Evolutionary conservation across 2,113 vertebrate genomes (phyloP).

Genomic region (Xiphorhynchus elegans): DNA sequence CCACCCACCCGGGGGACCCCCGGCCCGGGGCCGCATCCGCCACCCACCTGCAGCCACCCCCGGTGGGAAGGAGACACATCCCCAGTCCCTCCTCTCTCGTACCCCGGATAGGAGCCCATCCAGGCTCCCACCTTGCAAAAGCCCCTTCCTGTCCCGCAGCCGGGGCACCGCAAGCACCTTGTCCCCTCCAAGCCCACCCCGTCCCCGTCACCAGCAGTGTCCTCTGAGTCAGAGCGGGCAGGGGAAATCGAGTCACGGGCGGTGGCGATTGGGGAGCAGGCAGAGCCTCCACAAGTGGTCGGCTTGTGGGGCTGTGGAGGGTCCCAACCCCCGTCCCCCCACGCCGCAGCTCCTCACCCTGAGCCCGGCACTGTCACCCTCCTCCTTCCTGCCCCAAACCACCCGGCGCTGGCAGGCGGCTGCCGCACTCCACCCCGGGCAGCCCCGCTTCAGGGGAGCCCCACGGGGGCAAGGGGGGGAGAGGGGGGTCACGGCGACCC

Average conservation of each 20-base stretch:
- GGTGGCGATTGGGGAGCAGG: accelerated
- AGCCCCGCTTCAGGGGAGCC: neutral
- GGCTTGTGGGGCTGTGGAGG: accelerated
- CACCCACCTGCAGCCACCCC: neutral
- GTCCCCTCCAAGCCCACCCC: neutral
- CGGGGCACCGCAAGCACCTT: neutral
- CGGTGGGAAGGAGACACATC: neutral
- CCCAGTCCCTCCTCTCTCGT: accelerated
- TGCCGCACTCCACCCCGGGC: neutral
- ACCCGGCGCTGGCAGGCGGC: neutral
- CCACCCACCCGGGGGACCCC: neutral
- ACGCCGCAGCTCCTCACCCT: neutral
- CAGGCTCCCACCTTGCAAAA: neutral
- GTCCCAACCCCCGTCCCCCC: neutral
- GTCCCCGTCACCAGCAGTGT: accelerated
- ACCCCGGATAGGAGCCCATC: accelerated
- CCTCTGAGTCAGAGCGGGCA: neutral
- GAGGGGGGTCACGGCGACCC: accelerated
- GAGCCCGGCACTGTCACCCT: neutral
- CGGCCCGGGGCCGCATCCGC: neutral
- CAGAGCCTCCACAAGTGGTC: neutral
- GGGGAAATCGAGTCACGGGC: neutral
- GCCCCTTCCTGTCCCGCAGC: accelerated
- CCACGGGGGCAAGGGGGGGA: neutral
- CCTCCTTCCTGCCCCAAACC: neutral